Percentiles rank a stretch among this genome's conserved stretches.
Evolutionary conservation across 2,113 vertebrate species (phyloP).

Genomic region (Monarcha castaneiventris): DNA sequence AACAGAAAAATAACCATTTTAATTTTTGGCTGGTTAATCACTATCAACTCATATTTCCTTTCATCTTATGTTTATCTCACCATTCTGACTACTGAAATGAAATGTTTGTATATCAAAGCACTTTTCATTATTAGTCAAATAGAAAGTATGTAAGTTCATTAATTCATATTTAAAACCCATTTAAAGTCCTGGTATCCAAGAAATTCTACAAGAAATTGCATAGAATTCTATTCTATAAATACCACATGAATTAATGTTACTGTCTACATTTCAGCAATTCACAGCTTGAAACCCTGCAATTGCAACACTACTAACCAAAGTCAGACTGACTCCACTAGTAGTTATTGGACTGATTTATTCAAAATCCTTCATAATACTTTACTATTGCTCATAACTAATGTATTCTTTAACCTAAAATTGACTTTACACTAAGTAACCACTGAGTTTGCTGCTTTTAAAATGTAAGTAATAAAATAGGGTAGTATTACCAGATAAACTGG

Average conservation of each 20-base stretch:
- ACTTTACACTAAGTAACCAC: neutral
- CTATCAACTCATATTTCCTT: neutral
- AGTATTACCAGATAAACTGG: slow-evolving; percentile 25
- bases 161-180: neutral
- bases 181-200: neutral
- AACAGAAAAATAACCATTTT: neutral
- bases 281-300: neutral
- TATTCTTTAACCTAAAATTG: neutral
- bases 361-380: neutral
- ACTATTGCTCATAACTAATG: neutral
- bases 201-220: neutral
- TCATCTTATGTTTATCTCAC: neutral
- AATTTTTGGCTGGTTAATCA: neutral
- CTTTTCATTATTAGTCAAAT: neutral
- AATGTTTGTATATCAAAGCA: neutral
- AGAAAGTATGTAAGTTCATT: neutral
- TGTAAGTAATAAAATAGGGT: neutral
- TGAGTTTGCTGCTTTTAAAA: neutral
- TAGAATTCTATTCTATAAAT: neutral
- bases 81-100: neutral
- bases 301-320: neutral
- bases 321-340: neutral
- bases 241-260: neutral
- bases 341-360: neutral
- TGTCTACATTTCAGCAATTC: neutral